Evolutionary conservation across 2,797 vertebrate genomes (phyloP).

Genomic region (Protonibea diacanthus): DNA sequence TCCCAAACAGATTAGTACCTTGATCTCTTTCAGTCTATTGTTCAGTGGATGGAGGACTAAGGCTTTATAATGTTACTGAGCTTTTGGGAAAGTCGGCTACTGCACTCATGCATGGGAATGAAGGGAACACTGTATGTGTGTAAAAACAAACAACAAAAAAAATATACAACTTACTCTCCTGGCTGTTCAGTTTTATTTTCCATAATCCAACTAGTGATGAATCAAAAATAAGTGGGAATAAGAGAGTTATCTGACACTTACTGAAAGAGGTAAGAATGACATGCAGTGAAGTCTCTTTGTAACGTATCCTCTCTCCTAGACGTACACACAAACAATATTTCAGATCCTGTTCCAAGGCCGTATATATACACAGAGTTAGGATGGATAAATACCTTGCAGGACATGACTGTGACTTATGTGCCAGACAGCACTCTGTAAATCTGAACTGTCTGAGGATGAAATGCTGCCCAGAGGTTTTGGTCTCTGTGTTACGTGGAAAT

Average conservation of each 20-base stretch:
- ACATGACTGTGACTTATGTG: conserved; percentile 9
- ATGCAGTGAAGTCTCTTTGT: neutral
- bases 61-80: conserved; percentile 69
- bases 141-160: neutral
- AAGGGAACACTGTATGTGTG: neutral
- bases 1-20: conserved; percentile 75
- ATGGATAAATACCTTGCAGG: conserved; percentile 1
- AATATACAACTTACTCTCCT: neutral
- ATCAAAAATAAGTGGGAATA: neutral
- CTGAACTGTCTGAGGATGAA: conserved; percentile 27
- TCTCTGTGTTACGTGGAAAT: conserved; percentile 12
- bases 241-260: neutral
- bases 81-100: conserved; percentile 70
- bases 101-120: conserved; percentile 38
- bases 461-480: conserved; percentile 3
- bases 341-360: neutral
- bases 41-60: conserved; percentile 45
- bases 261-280: neutral
- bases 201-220: neutral
- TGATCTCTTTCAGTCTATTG: conserved; percentile 67
- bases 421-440: conserved; percentile 8
- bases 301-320: neutral
- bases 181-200: neutral
- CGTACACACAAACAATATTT: conserved; percentile 9
- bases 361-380: neutral